phyloP scores from a whole-genome alignment of 2,113 vertebrate genomes.

The Ceyx melanurus region DNA sequence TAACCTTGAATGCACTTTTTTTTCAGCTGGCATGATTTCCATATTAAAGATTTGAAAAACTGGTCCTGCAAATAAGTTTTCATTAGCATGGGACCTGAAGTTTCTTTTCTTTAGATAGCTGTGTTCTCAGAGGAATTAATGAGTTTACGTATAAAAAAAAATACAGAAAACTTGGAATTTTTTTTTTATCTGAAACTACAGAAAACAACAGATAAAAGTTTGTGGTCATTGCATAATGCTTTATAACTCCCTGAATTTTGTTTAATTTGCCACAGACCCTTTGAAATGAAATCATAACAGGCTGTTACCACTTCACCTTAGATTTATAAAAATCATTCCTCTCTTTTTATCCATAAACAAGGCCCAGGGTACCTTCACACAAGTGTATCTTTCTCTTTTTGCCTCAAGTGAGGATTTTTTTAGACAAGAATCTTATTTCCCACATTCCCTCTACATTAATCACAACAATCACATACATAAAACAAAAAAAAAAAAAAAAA shows the following conservation, averaged over 20 bases:
- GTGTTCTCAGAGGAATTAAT: background rate
- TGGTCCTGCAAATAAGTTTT: background rate
- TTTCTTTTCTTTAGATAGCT: background rate
- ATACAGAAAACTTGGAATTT: background rate
- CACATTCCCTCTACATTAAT: background rate
- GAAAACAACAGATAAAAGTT: background rate
- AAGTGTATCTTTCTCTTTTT: background rate
- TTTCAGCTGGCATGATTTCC: background rate
- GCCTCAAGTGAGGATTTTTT: background rate
- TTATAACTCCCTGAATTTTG: background rate
- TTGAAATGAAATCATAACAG: background rate
- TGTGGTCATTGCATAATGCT: background rate
- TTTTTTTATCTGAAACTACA: background rate
- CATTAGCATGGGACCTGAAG: background rate
- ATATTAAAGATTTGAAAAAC: background rate
- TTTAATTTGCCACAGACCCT: background rate
- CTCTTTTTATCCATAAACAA: background rate
- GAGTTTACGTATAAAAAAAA: background rate
- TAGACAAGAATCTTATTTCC: background rate
- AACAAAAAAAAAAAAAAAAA: too few relatives aligned
- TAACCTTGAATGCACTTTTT: background rate
- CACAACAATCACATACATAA: background rate
- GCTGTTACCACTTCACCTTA: background rate
- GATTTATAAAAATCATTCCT: background rate
- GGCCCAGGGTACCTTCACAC: background rate